A percentile compares a stretch with the other conserved stretches of the same genome.
These are phyloP conservation scores for Cerceris rybyensis DNA, from an alignment of 2,888 invertebrate species.

Conservation along the genomic window DNA sequence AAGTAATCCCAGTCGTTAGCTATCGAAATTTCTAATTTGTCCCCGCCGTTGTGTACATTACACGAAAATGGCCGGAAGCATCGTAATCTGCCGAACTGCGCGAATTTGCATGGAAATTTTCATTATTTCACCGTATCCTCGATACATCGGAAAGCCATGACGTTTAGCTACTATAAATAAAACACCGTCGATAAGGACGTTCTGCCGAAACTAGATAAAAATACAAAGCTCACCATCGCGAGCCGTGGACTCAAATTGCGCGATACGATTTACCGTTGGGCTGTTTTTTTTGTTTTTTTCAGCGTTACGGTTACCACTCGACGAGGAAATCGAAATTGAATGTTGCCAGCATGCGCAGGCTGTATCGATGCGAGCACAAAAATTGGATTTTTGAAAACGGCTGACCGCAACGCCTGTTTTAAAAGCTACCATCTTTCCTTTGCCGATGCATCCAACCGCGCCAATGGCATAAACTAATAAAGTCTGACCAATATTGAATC, in stretches of 20 bases:
- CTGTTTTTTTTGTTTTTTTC: neutral
- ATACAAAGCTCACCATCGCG: neutral
- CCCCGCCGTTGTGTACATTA: neutral
- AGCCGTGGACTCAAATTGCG: neutral
- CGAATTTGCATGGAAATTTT: neutral
- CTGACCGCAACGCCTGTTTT: neutral
- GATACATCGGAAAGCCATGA: neutral
- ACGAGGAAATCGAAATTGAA: neutral
- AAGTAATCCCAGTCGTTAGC: too few relatives aligned
- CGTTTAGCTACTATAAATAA: constrained; percentile 6
- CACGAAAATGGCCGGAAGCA: too few relatives aligned
- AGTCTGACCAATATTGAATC: neutral
- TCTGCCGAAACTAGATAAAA: neutral
- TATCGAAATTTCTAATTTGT: too few relatives aligned
- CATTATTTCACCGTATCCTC: neutral
- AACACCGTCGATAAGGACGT: neutral
- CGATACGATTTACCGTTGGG: neutral
- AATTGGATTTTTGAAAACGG: constrained; percentile 2
- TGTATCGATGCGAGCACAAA: neutral
- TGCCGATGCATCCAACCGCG: neutral
- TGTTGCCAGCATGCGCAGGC: neutral
- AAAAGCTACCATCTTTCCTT: neutral
- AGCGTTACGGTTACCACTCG: neutral
- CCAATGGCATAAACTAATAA: neutral
- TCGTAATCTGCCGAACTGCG: too few relatives aligned